Conservation (phyloP, 2,888 invertebrate genomes). For the Cenopis cana region DNA sequence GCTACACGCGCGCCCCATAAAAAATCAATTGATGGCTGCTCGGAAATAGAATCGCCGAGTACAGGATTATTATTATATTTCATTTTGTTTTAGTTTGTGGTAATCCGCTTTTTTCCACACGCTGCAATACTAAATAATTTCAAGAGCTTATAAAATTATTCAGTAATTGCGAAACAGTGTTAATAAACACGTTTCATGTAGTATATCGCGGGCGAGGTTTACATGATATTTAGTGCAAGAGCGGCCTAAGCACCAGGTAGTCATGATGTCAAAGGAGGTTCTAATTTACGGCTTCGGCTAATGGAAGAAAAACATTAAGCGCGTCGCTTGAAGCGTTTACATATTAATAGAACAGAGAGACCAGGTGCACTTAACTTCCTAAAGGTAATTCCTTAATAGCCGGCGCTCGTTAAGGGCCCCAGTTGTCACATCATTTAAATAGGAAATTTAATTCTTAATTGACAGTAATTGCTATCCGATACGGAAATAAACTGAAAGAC, state of each 20-base stretch:
- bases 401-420: slow-evolving; percentile 61
- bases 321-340: slow-evolving; percentile 74
- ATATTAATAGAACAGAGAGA: slow-evolving; percentile 79
- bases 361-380: slow-evolving; percentile 70
- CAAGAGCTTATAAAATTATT: slow-evolving; percentile 21
- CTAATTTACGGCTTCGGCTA: slow-evolving; percentile 79
- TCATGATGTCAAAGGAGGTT: slow-evolving; percentile 69
- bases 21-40: slow-evolving; percentile 76
- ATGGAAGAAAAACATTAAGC: slow-evolving; percentile 81
- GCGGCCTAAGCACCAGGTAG: slow-evolving; percentile 64
- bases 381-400: slow-evolving; percentile 74
- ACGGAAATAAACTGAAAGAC: slow-evolving; percentile 17
- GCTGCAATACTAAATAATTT: slow-evolving; percentile 18
- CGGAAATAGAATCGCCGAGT: slow-evolving; percentile 68
- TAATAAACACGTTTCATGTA: slow-evolving; percentile 14
- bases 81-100: slow-evolving; percentile 41
- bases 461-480: slow-evolving; percentile 32
- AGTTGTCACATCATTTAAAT: slow-evolving; percentile 51
- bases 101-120: slow-evolving; percentile 26
- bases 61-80: slow-evolving; percentile 69
- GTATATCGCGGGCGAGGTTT: slow-evolving; percentile 19
- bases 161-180: slow-evolving; percentile 29
- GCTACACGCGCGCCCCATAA: slow-evolving; percentile 73
- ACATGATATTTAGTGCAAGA: slow-evolving; percentile 51
- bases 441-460: slow-evolving; percentile 34